Evolutionary conservation across 2,113 vertebrate genomes (phyloP).

Genomic region (Uria aalge): DNA sequence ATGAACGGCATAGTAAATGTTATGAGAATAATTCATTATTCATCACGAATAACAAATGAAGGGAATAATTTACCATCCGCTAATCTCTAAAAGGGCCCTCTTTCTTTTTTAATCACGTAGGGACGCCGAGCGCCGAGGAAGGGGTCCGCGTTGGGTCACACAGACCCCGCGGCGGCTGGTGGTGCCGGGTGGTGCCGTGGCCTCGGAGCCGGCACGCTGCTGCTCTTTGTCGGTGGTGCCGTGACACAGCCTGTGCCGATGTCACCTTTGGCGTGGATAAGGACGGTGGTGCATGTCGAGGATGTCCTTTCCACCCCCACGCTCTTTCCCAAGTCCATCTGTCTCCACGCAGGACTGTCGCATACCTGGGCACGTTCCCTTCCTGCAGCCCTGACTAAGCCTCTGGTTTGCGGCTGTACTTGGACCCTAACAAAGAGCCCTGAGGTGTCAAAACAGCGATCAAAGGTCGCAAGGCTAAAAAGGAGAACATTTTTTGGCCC

Average conservation of each 20-base stretch:
- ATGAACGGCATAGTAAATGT: constrained; percentile 70
- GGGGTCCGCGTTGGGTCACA: neutral
- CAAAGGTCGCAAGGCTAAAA: neutral
- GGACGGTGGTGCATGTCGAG: neutral
- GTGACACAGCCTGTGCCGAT: neutral
- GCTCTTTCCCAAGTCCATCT: fast-evolving
- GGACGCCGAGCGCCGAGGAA: neutral
- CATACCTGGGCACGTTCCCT: neutral
- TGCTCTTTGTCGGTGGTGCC: neutral
- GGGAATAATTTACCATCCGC: constrained; percentile 70
- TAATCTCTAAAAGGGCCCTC: constrained; percentile 56
- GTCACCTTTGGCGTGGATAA: neutral
- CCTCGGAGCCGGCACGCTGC: neutral
- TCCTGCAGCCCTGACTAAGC: neutral
- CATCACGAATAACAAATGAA: constrained; percentile 70
- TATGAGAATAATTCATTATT: constrained; percentile 77
- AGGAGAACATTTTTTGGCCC: neutral
- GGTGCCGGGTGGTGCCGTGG: neutral
- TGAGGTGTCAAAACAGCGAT: neutral
- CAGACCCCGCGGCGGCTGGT: neutral
- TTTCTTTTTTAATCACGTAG: constrained; percentile 28
- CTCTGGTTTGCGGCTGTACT: neutral
- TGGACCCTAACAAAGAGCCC: neutral
- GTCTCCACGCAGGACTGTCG: neutral
- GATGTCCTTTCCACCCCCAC: neutral